phyloP scores from a whole-genome alignment of 1,140 invertebrate species.

The Drosophila prosaltans region DNA sequence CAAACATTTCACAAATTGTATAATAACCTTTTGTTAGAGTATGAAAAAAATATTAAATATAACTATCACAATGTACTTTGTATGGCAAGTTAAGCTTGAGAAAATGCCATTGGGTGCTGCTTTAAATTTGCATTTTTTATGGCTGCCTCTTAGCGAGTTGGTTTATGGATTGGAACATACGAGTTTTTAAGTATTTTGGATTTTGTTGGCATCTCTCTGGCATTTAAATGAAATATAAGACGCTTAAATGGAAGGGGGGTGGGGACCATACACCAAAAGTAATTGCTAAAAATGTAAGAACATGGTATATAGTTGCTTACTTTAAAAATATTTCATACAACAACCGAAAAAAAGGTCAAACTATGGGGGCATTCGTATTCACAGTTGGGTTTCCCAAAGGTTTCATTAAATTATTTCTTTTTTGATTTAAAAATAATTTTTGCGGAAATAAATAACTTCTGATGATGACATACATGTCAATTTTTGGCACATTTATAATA shows the following conservation, averaged over 20 bases:
- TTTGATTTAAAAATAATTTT: too few relatives aligned
- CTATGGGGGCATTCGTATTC: too few relatives aligned
- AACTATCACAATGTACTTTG: slow-evolving; percentile 43
- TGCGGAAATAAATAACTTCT: background rate
- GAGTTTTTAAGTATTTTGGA: slow-evolving; percentile 30
- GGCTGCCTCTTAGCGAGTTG: slow-evolving; percentile 28
- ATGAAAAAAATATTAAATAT: slow-evolving; percentile 37
- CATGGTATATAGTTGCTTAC: background rate
- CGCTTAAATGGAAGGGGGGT: background rate
- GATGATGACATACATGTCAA: slow-evolving; percentile 6
- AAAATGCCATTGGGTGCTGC: background rate
- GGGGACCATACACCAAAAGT: background rate
- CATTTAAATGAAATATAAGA: slow-evolving; percentile 21
- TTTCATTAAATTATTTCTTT: background rate
- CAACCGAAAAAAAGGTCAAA: too few relatives aligned
- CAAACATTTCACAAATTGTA: slow-evolving; percentile 21
- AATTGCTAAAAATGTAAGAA: background rate
- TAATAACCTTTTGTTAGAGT: background rate
- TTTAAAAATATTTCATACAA: too few relatives aligned
- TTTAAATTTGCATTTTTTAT: slow-evolving; percentile 56
- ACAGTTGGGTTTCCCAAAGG: background rate
- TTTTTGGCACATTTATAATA: background rate
- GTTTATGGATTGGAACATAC: slow-evolving; percentile 33
- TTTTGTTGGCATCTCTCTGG: slow-evolving; percentile 26
- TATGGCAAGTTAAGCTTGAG: slow-evolving; percentile 26